Evolutionary conservation across 1,140 invertebrate genomes (phyloP), one percentile per base, ranked within the genome.

Genomic region (Nixonia krombeini): DNA sequence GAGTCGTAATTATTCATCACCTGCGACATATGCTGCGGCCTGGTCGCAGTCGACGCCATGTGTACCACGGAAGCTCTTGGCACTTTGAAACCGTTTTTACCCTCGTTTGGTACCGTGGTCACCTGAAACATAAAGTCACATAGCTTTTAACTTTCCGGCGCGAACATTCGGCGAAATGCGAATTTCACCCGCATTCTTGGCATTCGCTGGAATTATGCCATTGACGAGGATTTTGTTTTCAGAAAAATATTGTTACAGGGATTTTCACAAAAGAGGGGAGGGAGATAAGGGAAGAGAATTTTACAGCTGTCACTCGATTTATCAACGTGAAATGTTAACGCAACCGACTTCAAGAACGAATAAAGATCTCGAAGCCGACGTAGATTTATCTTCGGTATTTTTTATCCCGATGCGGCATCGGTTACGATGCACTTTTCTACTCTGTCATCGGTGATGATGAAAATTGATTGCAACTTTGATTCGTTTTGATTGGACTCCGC

Each of bases 11-110:
- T 68, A 68, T 62, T 68, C 58, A 63, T 76, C 42, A 85, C 83
- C 78, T 84, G 82, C 13, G 83, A 83, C 76, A 84, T 80, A 73
- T 84, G 82, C 51, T 84, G 84, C 16, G 84, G 82, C 67, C 78
- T 79, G 16, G 75, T 84, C 13, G 82, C 81, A 61, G 81, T 81
- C 49, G 83, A 84, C 67, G 82, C 79, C 80, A 85, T 83, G 69
- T 85, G 80, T 65, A 85, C 82, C 61, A 83, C 80, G 49, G 84
- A 82, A 40, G 80, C 72, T 72, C 78, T 78, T 57, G 84, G 80
- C 72, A 85, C 82, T 76, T 81, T 84, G 49, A 82, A 84, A 55
- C 74, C 76, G 74, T 81, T 74, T 68, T 80, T 72, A 66, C 71
- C 73, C 70, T 84, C 79, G 76, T 82, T 77, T 66, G 82, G 79